Evolutionary conservation across 2,888 invertebrate genomes (phyloP), one percentile per base, ranked within the genome.

Genomic region (Hetaerina titia): DNA sequence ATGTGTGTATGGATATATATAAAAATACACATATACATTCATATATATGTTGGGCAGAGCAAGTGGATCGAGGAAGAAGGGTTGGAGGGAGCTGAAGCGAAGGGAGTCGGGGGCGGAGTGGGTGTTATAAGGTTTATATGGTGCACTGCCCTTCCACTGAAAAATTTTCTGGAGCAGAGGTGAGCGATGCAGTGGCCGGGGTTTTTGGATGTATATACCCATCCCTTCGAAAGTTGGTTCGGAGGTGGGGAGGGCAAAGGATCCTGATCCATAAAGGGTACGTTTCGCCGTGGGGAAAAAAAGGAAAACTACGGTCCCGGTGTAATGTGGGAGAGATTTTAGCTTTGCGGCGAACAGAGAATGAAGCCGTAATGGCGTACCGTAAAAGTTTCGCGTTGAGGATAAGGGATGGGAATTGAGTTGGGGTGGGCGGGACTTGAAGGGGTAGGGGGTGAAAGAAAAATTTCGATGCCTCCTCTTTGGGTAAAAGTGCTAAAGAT

Each of bases 331-430:
- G 7, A 31, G 81, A 81, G 81, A 81, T 81, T 81, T 81, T 31
- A 81, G 81, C 81, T 81, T 81, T 81, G 81, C 11, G 31, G 81
- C 31, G 81, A 31, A 31, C 81, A 11, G 81, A 81, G 81, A 81
- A 81, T 81, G 81, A 81, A 81, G 81, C 25, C 81, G 81, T 81
- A 81, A 81, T 81, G 81, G 81, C 31, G 81, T 31, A 15, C 81
- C 81, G 81, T 81, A 81, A 81, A 81, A 81, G 81, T 81, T 81
- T 81, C 81, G 31, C 81, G 81, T 25, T 31, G 22, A 81, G 81
- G 81, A 31, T 81, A 1, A 13, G 15, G 25, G 31, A n/a, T 5
- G 25, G 15, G 81, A 45, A 45, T 45, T 5, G 81, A 13, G n/a
- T 1, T 74, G 25, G 13, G 81, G 11, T 60, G 81, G 13, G 31